These are phyloP conservation scores for Chromis chromis DNA, from an alignment of 2,797 vertebrate genomes.

Conservation along the genomic window DNA sequence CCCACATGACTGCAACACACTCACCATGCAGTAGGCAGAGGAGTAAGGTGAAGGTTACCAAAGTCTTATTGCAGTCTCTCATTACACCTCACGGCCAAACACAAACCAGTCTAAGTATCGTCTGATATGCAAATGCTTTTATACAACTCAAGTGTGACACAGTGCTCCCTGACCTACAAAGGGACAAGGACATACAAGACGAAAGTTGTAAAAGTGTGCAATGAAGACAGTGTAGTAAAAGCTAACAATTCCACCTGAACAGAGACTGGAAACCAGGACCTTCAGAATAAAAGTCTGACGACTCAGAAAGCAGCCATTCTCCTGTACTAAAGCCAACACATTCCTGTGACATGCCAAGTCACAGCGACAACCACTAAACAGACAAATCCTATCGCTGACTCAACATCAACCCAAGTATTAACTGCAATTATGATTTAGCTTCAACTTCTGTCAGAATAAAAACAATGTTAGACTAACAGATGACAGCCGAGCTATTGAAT, in stretches of 20 bases:
- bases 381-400: background rate
- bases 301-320: background rate
- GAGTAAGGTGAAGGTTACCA: constrained; percentile 46
- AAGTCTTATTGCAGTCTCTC: background rate
- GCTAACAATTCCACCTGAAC: background rate
- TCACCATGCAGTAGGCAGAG: background rate
- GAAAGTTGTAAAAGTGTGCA: background rate
- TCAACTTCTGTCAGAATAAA: background rate
- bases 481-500: background rate
- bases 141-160: background rate
- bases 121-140: background rate
- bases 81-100: constrained; percentile 9
- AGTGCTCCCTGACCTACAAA: background rate
- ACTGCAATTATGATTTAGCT: background rate
- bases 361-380: background rate
- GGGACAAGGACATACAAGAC: background rate
- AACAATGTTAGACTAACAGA: background rate
- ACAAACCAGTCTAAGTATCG: background rate
- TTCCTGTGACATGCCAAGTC: background rate
- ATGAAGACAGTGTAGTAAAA: background rate
- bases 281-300: constrained; percentile 14
- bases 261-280: constrained; percentile 19
- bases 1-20: constrained; percentile 24
- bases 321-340: background rate
- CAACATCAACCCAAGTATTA: background rate